Percentiles rank a stretch among this genome's conserved stretches.
Conservation (phyloP, 2,888 invertebrate genomes). For the Caenorhabditis wallacei region DNA sequence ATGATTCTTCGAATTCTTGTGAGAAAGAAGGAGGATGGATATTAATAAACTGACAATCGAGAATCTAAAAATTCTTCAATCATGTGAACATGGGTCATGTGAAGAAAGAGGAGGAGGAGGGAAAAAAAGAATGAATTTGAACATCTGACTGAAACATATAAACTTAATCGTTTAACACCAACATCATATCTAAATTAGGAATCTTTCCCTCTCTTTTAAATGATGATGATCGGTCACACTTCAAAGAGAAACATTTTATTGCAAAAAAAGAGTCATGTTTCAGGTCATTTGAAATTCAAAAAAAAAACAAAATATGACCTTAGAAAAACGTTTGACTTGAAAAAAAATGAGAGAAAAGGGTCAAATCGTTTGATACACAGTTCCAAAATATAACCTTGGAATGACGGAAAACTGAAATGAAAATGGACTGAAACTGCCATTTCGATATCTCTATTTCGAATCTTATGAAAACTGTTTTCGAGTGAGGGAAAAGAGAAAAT, state of each 20-base stretch:
- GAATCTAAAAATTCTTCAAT: background rate
- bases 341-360: background rate
- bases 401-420: slow-evolving; percentile 1
- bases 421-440: slow-evolving; percentile 1
- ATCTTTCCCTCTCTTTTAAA: too few species aligned
- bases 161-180: slow-evolving; percentile 16
- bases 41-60: slow-evolving; percentile 17
- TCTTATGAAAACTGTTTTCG: background rate
- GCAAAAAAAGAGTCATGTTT: background rate
- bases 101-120: slow-evolving; percentile 24
- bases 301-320: background rate
- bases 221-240: slow-evolving; percentile 12
- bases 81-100: slow-evolving; percentile 41
- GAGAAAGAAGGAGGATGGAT: slow-evolving; percentile 1
- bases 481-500: background rate
- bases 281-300: background rate
- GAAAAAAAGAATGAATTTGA: background rate
- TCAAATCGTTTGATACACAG: background rate
- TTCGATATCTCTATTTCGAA: slow-evolving; percentile 2
- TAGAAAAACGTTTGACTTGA: background rate
- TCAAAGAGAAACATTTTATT: background rate
- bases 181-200: slow-evolving; percentile 43
- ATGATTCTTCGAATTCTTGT: background rate
- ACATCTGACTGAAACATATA: slow-evolving; percentile 18
- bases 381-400: background rate